Conservation (phyloP, 2,888 invertebrate genomes). For the Stenolophus ochropezus region DNA sequence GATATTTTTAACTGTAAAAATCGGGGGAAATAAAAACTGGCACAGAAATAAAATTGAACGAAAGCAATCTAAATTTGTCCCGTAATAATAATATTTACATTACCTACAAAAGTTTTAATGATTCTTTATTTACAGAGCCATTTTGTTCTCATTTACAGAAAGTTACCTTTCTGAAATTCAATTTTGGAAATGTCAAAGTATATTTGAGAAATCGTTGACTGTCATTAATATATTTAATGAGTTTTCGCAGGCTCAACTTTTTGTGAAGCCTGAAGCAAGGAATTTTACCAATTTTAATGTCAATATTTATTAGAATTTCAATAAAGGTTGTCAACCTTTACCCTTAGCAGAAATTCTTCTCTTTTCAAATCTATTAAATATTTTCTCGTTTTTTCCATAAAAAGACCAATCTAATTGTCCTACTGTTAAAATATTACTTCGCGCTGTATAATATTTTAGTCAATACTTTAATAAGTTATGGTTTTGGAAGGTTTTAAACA, state of each 20-base stretch:
- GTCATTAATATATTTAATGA: not conserved
- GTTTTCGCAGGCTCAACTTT: not conserved
- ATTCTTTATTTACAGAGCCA: constrained; percentile 2
- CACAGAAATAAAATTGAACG: constrained; percentile 20
- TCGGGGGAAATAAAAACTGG: constrained; percentile 4
- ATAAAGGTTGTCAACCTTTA: not conserved
- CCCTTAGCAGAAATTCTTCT: too few species aligned
- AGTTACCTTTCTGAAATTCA: not conserved
- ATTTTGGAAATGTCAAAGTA: not conserved
- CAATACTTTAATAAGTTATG: too few species aligned
- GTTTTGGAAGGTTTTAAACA: too few species aligned
- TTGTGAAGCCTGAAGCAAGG: not conserved
- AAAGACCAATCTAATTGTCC: too few species aligned
- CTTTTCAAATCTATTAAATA: too few species aligned
- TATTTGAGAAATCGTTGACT: not conserved
- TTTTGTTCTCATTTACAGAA: not conserved
- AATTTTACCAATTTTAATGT: not conserved
- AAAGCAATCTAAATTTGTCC: constrained; percentile 42
- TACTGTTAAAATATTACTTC: too few species aligned
- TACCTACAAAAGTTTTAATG: constrained; percentile 35
- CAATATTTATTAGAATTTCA: too few species aligned
- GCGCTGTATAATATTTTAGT: too few species aligned
- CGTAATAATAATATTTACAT: constrained; percentile 42
- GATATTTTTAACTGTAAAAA: constrained; percentile 34
- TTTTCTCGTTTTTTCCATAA: too few species aligned